Percentiles rank a stretch among this genome's conserved stretches.
phyloP scores from a whole-genome alignment of 2,797 vertebrate genomes.

The Gymnothorax reevesii region DNA sequence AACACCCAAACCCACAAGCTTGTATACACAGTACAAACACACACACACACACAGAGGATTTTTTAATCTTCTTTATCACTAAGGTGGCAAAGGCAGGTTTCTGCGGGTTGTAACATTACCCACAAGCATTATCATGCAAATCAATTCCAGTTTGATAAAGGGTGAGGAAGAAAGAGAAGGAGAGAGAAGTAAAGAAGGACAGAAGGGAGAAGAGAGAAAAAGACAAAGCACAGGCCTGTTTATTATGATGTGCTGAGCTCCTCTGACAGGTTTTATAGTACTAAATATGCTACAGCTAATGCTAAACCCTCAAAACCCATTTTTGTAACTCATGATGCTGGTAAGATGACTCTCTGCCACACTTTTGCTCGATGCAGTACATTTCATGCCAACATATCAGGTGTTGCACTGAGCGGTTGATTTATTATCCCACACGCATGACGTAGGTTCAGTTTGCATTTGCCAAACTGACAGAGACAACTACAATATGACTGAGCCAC shows the following conservation, averaged over 20 bases:
- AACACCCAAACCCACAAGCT: not conserved
- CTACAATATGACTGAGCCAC: not conserved
- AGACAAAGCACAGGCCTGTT: not conserved
- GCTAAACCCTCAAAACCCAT: not conserved
- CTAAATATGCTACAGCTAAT: no score
- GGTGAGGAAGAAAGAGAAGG: not conserved
- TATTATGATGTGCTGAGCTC: not conserved
- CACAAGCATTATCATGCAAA: conserved; percentile 10
- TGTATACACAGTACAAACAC: not conserved
- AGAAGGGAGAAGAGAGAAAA: not conserved
- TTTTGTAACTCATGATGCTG: not conserved
- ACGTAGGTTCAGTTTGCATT: not conserved
- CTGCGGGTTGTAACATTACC: conserved; percentile 16
- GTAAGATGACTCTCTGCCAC: not conserved
- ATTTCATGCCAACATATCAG: not conserved
- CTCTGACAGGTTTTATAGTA: not conserved
- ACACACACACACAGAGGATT: not conserved
- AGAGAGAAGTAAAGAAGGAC: not conserved
- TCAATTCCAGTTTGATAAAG: not conserved
- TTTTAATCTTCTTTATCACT: conserved; percentile 17
- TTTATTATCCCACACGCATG: not conserved
- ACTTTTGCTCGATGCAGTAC: not conserved
- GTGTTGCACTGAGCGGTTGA: not conserved
- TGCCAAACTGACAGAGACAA: not conserved
- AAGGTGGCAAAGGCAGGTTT: not conserved